Evolutionary conservation across 2,113 vertebrate genomes (phyloP), one percentile per base, ranked within the genome.

Genomic region (Ceyx melanurus): DNA sequence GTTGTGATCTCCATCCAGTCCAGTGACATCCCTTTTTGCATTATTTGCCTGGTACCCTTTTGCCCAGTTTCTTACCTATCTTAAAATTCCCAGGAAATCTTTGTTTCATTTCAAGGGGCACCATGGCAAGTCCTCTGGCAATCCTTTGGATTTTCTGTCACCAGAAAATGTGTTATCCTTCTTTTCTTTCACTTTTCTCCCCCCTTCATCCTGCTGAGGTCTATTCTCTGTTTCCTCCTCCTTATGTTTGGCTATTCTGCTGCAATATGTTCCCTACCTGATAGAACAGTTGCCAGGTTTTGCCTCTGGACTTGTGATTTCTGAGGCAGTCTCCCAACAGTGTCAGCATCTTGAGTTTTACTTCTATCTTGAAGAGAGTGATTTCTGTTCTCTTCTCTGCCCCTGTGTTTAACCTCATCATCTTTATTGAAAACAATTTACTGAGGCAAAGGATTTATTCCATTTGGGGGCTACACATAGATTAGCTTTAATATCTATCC

Each of bases 401-500:
- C 51, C 26, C 19, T 77, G 6, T 72, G n/a, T 80, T 85, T 92
- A 91, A 75, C 48, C 14, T 88, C 67, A 82, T 93, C 56, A 51
- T 60, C 68, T 89, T 87, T 62, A 60, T 42, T 92, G 79, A 88
- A 88, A 91, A 76, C 42, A 0, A 46, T 79, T 87, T 84, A 67
- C 43, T 40, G 77, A 91, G 35, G 33, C 50, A 58, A 88, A 89
- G 26, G 23, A 70, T 78, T 88, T 91, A 33, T 43, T 74, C 56
- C 23, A 43, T 89, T 92, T 91, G 88, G 51, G 22, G 37, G 50
- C 45, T 66, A 42, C 56, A 58, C 60, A 28, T 57, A 92, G 50
- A 56, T 95, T 76, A 94, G 33, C 54, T 76, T 94, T 70, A 82
- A 46, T 85, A 82, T 79, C 57, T 89, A 3, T 73, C 46, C 46